Evolutionary conservation across 2,888 invertebrate genomes (phyloP).

Genomic region (Pristionchus japonicus): DNA sequence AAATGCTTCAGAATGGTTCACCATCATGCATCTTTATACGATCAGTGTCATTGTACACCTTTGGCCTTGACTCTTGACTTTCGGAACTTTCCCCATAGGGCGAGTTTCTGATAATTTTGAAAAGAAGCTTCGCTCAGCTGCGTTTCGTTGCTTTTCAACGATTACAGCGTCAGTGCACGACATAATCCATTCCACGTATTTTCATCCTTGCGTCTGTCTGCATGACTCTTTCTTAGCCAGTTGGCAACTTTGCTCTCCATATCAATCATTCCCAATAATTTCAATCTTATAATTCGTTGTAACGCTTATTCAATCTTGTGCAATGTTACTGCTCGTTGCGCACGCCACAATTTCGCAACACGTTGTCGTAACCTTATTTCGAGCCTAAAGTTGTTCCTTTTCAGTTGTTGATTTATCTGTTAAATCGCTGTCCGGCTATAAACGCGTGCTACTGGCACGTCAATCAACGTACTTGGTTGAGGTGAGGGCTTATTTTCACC

Average conservation of each 20-base stretch:
- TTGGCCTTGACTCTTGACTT: slow-evolving; percentile 36
- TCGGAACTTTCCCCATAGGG: slow-evolving; percentile 26
- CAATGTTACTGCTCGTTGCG: not conserved
- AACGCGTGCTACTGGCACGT: not conserved
- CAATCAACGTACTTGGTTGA: slow-evolving; percentile 7
- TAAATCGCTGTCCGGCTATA: not conserved
- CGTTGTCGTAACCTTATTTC: not conserved
- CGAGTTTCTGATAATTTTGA: not conserved
- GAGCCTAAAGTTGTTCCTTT: not conserved
- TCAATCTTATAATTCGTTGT: not conserved
- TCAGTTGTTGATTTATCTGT: slow-evolving; percentile 36
- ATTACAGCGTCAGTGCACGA: not conserved
- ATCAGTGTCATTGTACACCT: too few species aligned
- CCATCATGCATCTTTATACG: not conserved
- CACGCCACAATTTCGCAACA: slow-evolving; percentile 6
- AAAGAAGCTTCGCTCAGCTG: not conserved
- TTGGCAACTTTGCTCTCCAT: not conserved
- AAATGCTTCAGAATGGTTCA: not conserved
- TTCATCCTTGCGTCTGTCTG: not conserved
- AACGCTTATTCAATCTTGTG: not conserved
- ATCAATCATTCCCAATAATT: not conserved
- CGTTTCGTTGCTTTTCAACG: not conserved
- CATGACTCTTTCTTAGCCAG: not conserved
- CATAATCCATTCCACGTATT: slow-evolving; percentile 28
- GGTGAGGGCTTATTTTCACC: slow-evolving; percentile 6